A percentile compares a stretch with the other conserved stretches of the same genome.
These are phyloP conservation scores for Noctilio leporinus DNA, from an alignment of 2,113 vertebrate genomes.

Conservation along the genomic window DNA sequence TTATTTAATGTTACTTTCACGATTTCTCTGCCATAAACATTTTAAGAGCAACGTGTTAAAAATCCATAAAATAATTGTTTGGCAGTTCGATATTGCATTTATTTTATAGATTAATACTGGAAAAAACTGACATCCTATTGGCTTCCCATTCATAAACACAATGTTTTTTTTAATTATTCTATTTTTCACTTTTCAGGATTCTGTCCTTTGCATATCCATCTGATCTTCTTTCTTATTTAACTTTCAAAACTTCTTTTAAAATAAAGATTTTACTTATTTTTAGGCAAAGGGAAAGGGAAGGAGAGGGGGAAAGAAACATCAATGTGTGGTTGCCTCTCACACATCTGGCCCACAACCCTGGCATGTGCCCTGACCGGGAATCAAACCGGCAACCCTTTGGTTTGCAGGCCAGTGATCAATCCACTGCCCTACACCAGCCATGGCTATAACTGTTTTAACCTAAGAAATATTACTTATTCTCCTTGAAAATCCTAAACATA, in stretches of 20 bases:
- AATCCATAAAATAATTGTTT: not conserved
- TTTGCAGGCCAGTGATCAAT: too few relatives aligned
- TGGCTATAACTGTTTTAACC: not conserved
- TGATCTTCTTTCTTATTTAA: not conserved
- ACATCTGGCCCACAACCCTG: too few relatives aligned
- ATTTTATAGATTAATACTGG: not conserved
- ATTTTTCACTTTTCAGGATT: not conserved
- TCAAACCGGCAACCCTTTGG: too few relatives aligned
- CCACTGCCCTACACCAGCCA: too few relatives aligned
- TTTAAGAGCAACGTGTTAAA: not conserved
- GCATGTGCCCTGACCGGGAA: too few relatives aligned
- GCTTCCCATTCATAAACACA: not conserved
- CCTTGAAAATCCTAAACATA: slow-evolving; percentile 5
- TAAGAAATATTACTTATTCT: not conserved
- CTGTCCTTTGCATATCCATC: not conserved
- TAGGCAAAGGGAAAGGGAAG: too few relatives aligned
- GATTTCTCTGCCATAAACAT: not conserved
- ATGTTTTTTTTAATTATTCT: not conserved
- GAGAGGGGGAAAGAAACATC: too few relatives aligned
- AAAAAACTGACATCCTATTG: not conserved
- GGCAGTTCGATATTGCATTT: not conserved
- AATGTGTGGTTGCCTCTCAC: too few relatives aligned
- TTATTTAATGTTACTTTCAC: not conserved
- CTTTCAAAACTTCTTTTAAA: not conserved
- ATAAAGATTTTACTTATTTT: not conserved